Base-by-base conservation (phyloP, 35 echinoderm and acorn worm genomes). In the Amphiura filiformis region DNA sequence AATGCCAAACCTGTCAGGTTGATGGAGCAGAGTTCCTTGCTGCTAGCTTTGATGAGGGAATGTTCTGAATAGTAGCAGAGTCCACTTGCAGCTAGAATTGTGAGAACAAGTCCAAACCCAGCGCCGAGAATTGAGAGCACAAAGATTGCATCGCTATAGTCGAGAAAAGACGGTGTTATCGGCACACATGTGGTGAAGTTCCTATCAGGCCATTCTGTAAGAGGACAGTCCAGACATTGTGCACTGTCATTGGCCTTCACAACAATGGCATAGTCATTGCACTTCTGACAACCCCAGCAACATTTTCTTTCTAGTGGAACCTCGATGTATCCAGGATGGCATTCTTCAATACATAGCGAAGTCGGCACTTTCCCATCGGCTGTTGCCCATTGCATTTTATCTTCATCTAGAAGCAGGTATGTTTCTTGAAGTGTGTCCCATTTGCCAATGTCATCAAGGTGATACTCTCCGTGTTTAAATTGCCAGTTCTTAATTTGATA, bases 401-500 rank as follows among this genome's bases (percentile, higher is more conserved):
- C 23, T 0, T 82, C 78, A 11, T 38, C 38, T 30, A 82, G 0
- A 5, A 18, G 14, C 9, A 82, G 32, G 34, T 32, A 0, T 13
- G 61, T 18, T 42, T 13, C 34, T 34, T 13, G 80, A 9, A 11
- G 17, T 38, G 41, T 0, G 15, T 82, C 80, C 80, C 80, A 82
- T 32, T 0, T 1, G 0, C 80, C 80, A 1, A 82, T 32, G 32
- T 82, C 38, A 20, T n/a, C 37, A 17, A 17, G 28, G 3, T 1
- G 2, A 80, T 36, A 11, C 22, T 22, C 12, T 39, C 35, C 80
- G 23, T 38, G 18, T 82, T 39, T 31, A 39, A 33, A 9, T 42
- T 91, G 89, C 52, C 75, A 83, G 40, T 84, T 85, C 0, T 75
- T 41, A 33, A 91, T 78, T 34, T 37, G 37, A 78, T 84, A 91